These are phyloP conservation scores for Drosophila kanapiae DNA, from an alignment of 1,140 invertebrate genomes.

Conservation along the genomic window DNA sequence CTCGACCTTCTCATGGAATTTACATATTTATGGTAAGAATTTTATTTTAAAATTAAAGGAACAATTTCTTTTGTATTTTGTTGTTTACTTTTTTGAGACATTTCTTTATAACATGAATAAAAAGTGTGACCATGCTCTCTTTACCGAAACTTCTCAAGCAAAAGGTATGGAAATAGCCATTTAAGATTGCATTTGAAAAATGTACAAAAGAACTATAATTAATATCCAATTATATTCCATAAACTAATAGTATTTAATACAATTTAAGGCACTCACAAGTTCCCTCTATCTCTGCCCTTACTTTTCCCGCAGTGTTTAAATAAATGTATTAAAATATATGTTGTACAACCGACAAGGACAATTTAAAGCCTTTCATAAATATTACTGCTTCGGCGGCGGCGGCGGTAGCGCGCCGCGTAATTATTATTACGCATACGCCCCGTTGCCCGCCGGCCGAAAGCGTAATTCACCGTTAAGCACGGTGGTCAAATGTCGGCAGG, in stretches of 20 bases:
- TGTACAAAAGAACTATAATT: background rate
- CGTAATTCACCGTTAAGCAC: slow-evolving; percentile 47
- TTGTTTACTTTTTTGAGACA: no score
- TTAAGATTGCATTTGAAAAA: background rate
- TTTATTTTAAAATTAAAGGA: no score
- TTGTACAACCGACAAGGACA: slow-evolving; percentile 43
- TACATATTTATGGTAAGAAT: background rate
- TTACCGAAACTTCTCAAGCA: no score
- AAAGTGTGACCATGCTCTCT: no score
- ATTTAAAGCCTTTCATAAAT: slow-evolving; percentile 68
- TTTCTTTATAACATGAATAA: no score
- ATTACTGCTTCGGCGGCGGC: slow-evolving; percentile 42
- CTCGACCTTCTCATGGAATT: background rate
- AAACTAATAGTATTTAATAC: background rate
- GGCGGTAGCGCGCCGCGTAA: slow-evolving; percentile 51
- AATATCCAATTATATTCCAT: background rate
- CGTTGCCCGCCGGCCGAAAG: slow-evolving; percentile 19
- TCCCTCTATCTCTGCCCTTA: no score
- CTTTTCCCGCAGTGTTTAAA: background rate
- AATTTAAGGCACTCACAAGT: background rate
- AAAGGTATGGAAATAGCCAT: background rate
- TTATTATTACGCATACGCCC: slow-evolving; percentile 80
- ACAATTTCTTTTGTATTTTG: no score
- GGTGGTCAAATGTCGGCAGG: slow-evolving; percentile 35
- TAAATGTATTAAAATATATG: slow-evolving; percentile 35